Evolutionary conservation across 2,113 vertebrate genomes (phyloP).

Genomic region (Alaudala cheleensis): DNA sequence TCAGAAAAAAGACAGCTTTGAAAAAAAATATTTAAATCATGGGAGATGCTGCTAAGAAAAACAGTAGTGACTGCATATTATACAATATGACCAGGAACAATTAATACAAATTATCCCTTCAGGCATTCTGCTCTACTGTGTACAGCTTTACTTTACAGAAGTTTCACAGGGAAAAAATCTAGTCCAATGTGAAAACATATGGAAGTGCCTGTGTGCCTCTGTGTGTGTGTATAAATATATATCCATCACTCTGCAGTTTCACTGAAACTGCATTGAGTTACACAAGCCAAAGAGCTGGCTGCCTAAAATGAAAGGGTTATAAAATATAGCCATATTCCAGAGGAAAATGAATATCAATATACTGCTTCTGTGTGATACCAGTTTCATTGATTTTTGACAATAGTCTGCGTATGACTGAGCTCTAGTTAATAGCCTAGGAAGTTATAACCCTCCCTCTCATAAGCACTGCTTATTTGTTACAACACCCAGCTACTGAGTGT

Average conservation of each 20-base stretch:
- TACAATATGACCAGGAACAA: not conserved
- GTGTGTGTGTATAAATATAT: not conserved
- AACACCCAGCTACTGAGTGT: not conserved
- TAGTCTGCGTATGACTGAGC: not conserved
- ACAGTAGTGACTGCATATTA: not conserved
- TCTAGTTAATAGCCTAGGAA: constrained; percentile 12
- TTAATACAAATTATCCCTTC: not conserved
- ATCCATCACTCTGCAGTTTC: not conserved
- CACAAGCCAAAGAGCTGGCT: not conserved
- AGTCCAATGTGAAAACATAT: not conserved
- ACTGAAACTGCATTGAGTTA: not conserved
- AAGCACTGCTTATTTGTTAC: constrained; percentile 1
- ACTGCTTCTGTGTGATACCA: not conserved
- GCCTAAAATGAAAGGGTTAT: not conserved
- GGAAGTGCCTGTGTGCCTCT: not conserved
- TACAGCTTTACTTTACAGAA: not conserved
- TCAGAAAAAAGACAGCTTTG: not conserved
- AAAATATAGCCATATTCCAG: constrained; percentile 10
- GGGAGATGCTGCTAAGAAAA: not conserved
- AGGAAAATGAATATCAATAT: constrained; percentile 21
- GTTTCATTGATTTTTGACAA: constrained; percentile 41
- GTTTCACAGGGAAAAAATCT: not conserved
- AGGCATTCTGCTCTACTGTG: not conserved
- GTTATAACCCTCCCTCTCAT: not conserved
- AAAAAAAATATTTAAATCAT: not conserved